Evolutionary conservation across 2,888 invertebrate genomes (phyloP).

Genomic region (Rhopalosiphum nymphaeae): DNA sequence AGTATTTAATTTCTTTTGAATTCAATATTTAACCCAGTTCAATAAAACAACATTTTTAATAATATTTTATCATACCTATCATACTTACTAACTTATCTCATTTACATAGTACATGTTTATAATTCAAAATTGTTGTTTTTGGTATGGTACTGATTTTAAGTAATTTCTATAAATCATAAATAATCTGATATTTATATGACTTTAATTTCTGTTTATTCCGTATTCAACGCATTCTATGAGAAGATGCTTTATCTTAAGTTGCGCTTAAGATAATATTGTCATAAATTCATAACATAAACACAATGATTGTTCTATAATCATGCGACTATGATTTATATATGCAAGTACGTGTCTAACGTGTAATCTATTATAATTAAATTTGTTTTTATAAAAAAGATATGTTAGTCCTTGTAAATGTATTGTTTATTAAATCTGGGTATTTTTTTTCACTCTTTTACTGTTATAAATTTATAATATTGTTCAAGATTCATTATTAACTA

Average conservation of each 20-base stretch:
- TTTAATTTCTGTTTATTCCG: conserved; percentile 23
- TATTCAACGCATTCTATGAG: not conserved
- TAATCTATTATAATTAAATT: not conserved
- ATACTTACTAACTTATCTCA: not conserved
- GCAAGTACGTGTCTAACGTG: not conserved
- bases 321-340: conserved; percentile 27
- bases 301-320: conserved; percentile 10
- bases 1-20: not conserved
- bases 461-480: not conserved
- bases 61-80: not conserved
- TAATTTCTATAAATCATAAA: conserved; percentile 10
- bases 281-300: not conserved
- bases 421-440: not conserved
- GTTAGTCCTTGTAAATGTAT: not conserved
- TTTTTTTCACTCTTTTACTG: not conserved
- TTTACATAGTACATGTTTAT: not conserved
- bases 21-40: not conserved
- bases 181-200: conserved; percentile 4
- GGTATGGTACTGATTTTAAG: not conserved
- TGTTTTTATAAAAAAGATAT: not conserved
- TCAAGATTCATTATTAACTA: not conserved
- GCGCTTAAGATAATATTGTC: conserved; percentile 38
- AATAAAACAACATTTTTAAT: not conserved
- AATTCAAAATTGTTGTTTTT: not conserved
- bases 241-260: conserved; percentile 26